Evolutionary conservation across 2,113 vertebrate species (phyloP).

Genomic region (Lamprologus speciosus): DNA sequence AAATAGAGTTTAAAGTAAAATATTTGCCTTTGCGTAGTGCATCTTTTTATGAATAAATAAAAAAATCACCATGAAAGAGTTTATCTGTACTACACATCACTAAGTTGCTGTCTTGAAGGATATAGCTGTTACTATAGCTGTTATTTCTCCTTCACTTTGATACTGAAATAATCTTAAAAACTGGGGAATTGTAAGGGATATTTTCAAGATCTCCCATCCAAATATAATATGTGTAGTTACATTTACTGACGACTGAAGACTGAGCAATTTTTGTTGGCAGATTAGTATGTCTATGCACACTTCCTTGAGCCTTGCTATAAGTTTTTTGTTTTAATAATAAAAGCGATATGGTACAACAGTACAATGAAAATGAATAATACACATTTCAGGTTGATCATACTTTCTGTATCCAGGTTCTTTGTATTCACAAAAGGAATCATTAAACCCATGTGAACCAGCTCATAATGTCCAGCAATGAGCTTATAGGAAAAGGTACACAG

Average conservation of each 20-base stretch:
- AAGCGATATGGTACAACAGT: background rate
- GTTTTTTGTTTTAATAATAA: background rate
- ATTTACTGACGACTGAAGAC: background rate
- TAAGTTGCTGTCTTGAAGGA: background rate
- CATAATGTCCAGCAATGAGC: conserved; percentile 2
- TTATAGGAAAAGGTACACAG: conserved; percentile 28
- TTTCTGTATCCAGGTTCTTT: background rate
- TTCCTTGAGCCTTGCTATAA: background rate
- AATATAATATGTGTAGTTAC: background rate
- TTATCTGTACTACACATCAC: background rate
- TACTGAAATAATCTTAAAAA: background rate
- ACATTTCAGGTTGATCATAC: background rate
- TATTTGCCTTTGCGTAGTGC: background rate
- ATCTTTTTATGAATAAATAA: background rate
- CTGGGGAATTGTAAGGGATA: background rate
- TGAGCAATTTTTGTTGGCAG: background rate
- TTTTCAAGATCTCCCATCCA: background rate
- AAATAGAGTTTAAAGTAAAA: background rate
- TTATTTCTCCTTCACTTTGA: background rate
- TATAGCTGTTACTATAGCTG: background rate
- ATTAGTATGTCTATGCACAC: background rate
- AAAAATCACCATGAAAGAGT: background rate
- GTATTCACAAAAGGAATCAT: background rate
- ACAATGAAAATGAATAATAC: background rate
- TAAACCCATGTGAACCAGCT: background rate